Percentiles rank a stretch among this genome's conserved stretches.
Evolutionary conservation across 92 coral and sea anemone genomes (phyloP).

Genomic region (Montipora capitata): DNA sequence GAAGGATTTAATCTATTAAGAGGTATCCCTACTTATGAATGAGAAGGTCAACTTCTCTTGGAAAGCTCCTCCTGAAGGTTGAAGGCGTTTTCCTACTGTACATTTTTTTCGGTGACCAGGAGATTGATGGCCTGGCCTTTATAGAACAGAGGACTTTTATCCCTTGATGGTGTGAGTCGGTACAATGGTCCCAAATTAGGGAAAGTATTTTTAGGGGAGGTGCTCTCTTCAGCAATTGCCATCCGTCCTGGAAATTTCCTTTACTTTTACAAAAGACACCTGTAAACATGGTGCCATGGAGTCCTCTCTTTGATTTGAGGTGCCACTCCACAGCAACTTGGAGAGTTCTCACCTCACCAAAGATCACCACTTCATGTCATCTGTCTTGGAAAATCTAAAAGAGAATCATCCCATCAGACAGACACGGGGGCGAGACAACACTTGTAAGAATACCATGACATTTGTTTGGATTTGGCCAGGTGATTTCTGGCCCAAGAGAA

Average conservation of each 20-base stretch:
- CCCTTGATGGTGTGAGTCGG: conserved; percentile 70
- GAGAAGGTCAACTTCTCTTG: conserved; percentile 60
- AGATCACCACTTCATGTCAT: not conserved
- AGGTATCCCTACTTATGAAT: conserved; percentile 59
- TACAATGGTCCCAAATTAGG: conserved; percentile 61
- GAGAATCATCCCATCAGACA: not conserved
- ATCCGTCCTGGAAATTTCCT: conserved; percentile 11
- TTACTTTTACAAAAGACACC: conserved; percentile 42
- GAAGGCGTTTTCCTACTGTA: conserved; percentile 18
- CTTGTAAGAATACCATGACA: no score
- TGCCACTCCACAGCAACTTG: conserved; percentile 65
- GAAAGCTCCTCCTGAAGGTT: conserved; percentile 33
- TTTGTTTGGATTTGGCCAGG: no score
- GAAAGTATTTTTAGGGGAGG: conserved; percentile 49
- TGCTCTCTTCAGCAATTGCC: conserved; percentile 34
- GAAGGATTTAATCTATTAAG: not conserved
- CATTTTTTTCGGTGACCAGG: conserved; percentile 69
- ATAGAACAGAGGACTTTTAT: conserved; percentile 66
- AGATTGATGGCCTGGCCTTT: conserved; percentile 44
- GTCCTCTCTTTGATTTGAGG: conserved; percentile 48
- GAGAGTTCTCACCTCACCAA: not conserved
- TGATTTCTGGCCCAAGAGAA: no score
- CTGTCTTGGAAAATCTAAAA: conserved; percentile 37
- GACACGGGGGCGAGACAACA: no score
- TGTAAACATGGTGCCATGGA: conserved; percentile 50